Evolutionary conservation across 2,888 invertebrate species (phyloP).

Genomic region (Disparrhopalites patrizii): DNA sequence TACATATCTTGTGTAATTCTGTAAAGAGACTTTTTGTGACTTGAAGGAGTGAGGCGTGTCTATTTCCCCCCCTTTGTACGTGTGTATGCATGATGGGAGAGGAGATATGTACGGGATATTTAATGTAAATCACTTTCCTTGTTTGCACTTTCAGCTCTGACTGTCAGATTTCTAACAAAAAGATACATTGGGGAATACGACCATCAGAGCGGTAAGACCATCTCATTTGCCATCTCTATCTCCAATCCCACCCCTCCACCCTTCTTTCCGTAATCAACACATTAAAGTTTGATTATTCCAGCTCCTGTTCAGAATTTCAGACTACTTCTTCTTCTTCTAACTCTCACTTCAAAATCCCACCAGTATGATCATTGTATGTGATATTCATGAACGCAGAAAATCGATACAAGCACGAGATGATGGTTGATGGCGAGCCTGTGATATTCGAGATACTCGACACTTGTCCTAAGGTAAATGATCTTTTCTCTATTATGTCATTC

Average conservation of each 20-base stretch:
- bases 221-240: conserved; percentile 19
- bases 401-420: conserved; percentile 82
- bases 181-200: conserved; percentile 93
- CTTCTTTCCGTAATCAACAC: conserved; percentile 19
- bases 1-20: too few species aligned
- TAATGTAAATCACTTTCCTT: conserved; percentile 33
- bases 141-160: conserved; percentile 62
- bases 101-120: conserved; percentile 18
- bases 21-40: too few species aligned
- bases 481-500: background rate
- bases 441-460: conserved; percentile 87
- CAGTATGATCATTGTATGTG: conserved; percentile 9
- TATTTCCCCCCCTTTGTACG: too few species aligned
- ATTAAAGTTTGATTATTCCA: conserved; percentile 25
- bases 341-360: conserved; percentile 16
- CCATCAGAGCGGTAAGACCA: conserved; percentile 74
- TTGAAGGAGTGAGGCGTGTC: too few species aligned
- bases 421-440: conserved; percentile 83
- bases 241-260: too few species aligned
- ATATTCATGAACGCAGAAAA: conserved; percentile 60
- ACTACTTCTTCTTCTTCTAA: too few species aligned
- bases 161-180: conserved; percentile 86
- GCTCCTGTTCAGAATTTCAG: conserved; percentile 11
- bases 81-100: too few species aligned
- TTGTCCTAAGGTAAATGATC: conserved; percentile 71